These are phyloP conservation scores for Eupithecia subumbrata DNA, from an alignment of 2,888 invertebrate genomes.

Conservation along the genomic window DNA sequence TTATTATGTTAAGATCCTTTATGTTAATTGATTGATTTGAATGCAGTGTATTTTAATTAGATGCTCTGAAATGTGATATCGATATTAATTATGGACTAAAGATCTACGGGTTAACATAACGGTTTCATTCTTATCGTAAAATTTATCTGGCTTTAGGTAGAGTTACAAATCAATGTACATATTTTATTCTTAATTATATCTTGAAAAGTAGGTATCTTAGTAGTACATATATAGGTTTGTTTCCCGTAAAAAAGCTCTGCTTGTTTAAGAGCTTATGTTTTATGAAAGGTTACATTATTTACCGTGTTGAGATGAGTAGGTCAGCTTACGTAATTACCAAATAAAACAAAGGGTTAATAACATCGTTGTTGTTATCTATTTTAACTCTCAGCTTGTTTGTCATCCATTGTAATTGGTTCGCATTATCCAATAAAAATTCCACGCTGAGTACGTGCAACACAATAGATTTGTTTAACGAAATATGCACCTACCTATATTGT, in stretches of 20 bases:
- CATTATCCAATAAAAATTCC: background rate
- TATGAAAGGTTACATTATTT: background rate
- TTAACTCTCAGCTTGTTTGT: constrained; percentile 23
- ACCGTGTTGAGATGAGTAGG: background rate
- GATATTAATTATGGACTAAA: constrained; percentile 26
- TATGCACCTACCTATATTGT: background rate
- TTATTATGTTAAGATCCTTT: constrained; percentile 19
- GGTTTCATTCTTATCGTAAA: constrained; percentile 31
- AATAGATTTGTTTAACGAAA: background rate
- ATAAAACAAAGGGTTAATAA: constrained; percentile 28
- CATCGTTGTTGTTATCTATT: background rate
- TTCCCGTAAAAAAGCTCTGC: background rate
- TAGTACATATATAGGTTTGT: background rate
- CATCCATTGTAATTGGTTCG: background rate
- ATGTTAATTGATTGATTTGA: constrained; percentile 16
- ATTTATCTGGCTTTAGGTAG: constrained; percentile 16
- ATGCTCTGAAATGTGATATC: constrained; percentile 27
- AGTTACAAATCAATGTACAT: background rate
- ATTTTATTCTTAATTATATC: background rate
- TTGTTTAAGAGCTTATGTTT: background rate
- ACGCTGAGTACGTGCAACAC: background rate
- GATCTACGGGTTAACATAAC: constrained; percentile 35
- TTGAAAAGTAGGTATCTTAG: background rate
- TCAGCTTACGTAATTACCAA: constrained; percentile 25
- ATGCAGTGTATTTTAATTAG: constrained; percentile 17